Evolutionary conservation across 2,113 vertebrate genomes (phyloP).

Genomic region (Podarcis raffonei): DNA sequence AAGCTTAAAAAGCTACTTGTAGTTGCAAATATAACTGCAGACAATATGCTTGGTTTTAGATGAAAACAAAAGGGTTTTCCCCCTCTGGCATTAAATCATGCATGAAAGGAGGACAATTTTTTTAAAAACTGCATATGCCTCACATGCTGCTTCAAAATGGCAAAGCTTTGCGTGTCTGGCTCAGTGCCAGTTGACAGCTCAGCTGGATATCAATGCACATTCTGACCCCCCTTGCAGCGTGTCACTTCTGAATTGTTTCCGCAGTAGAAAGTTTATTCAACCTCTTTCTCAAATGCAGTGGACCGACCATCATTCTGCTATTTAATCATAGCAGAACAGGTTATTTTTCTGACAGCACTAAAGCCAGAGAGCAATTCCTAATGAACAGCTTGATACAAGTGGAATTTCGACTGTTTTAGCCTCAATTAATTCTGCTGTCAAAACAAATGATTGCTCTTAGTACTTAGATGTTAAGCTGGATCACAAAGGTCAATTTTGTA

Average conservation of each 20-base stretch:
- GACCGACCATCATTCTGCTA: slow-evolving; percentile 82
- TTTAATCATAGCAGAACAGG: slow-evolving; percentile 84
- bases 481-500: slow-evolving; percentile 84
- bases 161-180: slow-evolving; percentile 89
- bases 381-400: slow-evolving; percentile 89
- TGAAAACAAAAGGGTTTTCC: slow-evolving; percentile 56
- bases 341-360: slow-evolving; percentile 92
- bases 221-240: slow-evolving; percentile 81
- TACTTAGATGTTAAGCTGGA: slow-evolving; percentile 77
- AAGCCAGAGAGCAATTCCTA: slow-evolving; percentile 84
- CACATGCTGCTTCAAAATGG: slow-evolving; percentile 79
- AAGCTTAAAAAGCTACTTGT: slow-evolving; percentile 4
- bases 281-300: slow-evolving; percentile 85
- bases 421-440: slow-evolving; percentile 96
- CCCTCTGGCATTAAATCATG: slow-evolving; percentile 75
- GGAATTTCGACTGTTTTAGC: slow-evolving; percentile 90
- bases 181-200: slow-evolving; percentile 90
- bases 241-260: slow-evolving; percentile 93
- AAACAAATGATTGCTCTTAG: slow-evolving; percentile 89
- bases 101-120: slow-evolving; percentile 80
- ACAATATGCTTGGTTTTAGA: slow-evolving; percentile 49
- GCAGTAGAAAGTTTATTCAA: slow-evolving; percentile 96
- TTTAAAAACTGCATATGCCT: slow-evolving; percentile 81
- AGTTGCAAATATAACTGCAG: slow-evolving; percentile 49
- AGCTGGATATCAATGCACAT: slow-evolving; percentile 92